phyloP scores from a whole-genome alignment of 1,140 invertebrate genomes.

The Sminthurinus signatus region DNA sequence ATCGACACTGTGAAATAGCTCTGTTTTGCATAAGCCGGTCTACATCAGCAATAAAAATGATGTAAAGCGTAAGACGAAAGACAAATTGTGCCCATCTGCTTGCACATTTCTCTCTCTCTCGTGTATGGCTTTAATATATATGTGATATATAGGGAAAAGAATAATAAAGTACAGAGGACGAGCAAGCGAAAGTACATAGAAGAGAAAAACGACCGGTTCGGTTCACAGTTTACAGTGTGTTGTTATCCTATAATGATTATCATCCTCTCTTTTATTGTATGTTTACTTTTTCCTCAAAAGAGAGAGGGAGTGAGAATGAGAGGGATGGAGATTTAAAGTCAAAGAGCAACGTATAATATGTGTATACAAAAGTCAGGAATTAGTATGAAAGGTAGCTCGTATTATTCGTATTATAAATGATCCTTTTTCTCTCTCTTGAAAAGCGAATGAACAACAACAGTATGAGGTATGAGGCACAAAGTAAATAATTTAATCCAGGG shows the following conservation, averaged over 20 bases:
- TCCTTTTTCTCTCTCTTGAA: no score
- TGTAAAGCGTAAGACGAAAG: conserved; percentile 10
- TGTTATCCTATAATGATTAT: conserved; percentile 3
- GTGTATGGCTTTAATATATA: not conserved
- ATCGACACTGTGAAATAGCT: conserved; percentile 19
- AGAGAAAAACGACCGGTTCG: no score
- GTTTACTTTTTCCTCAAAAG: conserved; percentile 3
- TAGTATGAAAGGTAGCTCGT: no score
- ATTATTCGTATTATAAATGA: no score
- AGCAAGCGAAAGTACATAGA: no score
- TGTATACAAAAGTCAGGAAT: no score
- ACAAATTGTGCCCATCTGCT: conserved; percentile 37
- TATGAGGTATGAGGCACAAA: no score
- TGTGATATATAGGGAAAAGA: not conserved
- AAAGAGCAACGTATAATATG: no score
- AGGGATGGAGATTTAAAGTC: no score
- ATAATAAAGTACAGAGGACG: no score
- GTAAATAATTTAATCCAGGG: no score
- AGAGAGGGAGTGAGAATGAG: not conserved
- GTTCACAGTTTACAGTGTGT: not conserved
- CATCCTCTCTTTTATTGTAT: not conserved
- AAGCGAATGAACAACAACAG: no score
- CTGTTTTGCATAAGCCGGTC: conserved; percentile 26
- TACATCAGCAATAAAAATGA: conserved; percentile 30
- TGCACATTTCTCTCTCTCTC: not conserved